These are phyloP conservation scores for Epinotia demarniana DNA, from an alignment of 2,888 invertebrate genomes.

Conservation along the genomic window DNA sequence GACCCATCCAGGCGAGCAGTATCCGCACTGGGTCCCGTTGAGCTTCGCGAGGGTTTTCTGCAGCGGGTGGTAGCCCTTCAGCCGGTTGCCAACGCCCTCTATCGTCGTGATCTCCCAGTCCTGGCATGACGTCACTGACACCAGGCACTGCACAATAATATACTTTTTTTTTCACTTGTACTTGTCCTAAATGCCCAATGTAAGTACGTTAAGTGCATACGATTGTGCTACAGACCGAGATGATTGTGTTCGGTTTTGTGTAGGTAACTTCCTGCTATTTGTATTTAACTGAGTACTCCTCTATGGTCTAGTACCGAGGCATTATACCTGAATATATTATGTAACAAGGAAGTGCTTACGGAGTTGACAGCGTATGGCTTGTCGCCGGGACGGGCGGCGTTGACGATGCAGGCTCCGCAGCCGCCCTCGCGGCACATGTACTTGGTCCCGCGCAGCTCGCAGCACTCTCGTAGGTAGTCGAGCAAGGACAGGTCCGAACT, in stretches of 20 bases:
- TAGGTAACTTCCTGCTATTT: no score
- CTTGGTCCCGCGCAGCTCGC: constrained; percentile 87
- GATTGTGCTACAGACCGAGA: not conserved
- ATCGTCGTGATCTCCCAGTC: constrained; percentile 87
- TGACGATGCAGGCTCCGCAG: constrained; percentile 87
- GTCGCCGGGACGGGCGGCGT: constrained; percentile 63
- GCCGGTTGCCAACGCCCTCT: constrained; percentile 86
- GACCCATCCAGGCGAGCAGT: constrained; percentile 90
- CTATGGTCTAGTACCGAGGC: not conserved
- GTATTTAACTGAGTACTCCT: no score
- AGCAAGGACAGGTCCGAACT: constrained; percentile 84
- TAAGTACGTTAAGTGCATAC: constrained; percentile 29
- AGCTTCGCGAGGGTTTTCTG: constrained; percentile 85
- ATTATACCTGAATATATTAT: no score
- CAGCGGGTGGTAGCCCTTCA: constrained; percentile 86
- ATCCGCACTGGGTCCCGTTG: constrained; percentile 90
- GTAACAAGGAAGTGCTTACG: constrained; percentile 67
- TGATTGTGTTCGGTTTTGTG: no score
- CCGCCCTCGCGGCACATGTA: constrained; percentile 89
- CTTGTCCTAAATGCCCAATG: not conserved
- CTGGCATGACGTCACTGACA: constrained; percentile 74
- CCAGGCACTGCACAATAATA: constrained; percentile 56
- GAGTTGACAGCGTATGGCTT: constrained; percentile 84
- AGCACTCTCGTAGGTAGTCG: constrained; percentile 82
- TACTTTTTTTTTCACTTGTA: not conserved